These are phyloP conservation scores for Drosophila ezoana DNA, from an alignment of 2,888 invertebrate genomes.

Conservation along the genomic window DNA sequence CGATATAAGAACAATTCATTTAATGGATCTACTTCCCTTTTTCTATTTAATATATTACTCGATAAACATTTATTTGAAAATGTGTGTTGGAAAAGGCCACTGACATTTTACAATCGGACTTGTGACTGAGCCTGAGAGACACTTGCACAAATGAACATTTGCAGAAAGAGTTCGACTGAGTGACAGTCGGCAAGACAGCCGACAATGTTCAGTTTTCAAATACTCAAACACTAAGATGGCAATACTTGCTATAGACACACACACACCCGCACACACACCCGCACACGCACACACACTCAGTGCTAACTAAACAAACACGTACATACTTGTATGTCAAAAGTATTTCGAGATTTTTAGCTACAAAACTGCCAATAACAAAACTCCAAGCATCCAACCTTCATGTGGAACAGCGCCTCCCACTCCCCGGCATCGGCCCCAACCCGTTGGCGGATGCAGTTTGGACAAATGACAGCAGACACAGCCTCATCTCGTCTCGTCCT, in stretches of 20 bases:
- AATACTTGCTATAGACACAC: conserved; percentile 48
- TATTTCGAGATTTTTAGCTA: conserved; percentile 78
- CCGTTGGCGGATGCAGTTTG: conserved; percentile 72
- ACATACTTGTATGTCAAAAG: conserved; percentile 73
- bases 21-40: conserved; percentile 32
- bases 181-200: conserved; percentile 78
- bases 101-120: conserved; percentile 67
- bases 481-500: conserved; percentile 22
- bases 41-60: conserved; percentile 21
- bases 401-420: not conserved
- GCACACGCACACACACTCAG: conserved; percentile 29
- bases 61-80: conserved; percentile 41
- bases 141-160: conserved; percentile 69
- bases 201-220: conserved; percentile 77
- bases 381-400: conserved; percentile 27
- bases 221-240: conserved; percentile 71
- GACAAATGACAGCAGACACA: conserved; percentile 73
- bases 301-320: conserved; percentile 65
- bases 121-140: conserved; percentile 60
- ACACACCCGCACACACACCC: conserved; percentile 29
- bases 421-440: not conserved
- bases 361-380: conserved; percentile 78
- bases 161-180: conserved; percentile 68
- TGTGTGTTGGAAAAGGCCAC: conserved; percentile 41
- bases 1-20: conserved; percentile 45